Evolutionary conservation across 1,140 invertebrate genomes (phyloP).

Genomic region (Anthonomus grandis): DNA sequence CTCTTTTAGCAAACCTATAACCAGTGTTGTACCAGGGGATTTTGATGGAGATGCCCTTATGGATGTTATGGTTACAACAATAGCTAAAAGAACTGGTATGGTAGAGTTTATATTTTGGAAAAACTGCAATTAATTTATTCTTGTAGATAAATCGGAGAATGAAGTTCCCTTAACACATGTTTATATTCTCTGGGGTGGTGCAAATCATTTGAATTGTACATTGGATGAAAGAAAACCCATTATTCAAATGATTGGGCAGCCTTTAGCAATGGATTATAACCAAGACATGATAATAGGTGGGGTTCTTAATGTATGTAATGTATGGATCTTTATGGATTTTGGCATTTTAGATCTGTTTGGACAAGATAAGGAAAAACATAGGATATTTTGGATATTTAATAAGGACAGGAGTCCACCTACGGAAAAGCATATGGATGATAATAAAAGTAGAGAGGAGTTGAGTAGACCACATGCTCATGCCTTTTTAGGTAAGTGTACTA

Average conservation of each 20-base stretch:
- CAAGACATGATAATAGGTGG: conserved; percentile 80
- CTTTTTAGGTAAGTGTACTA: conserved; percentile 57
- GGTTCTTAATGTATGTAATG: neutral
- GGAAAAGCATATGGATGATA: conserved; percentile 53
- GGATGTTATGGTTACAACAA: conserved; percentile 80
- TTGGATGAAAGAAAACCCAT: conserved; percentile 48
- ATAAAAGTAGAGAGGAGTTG: conserved; percentile 24
- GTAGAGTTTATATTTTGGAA: neutral
- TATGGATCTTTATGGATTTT: neutral
- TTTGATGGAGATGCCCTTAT: conserved; percentile 93
- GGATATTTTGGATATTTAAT: conserved; percentile 75
- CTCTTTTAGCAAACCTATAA: conserved; percentile 59
- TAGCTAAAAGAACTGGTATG: conserved; percentile 24
- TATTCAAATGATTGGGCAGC: conserved; percentile 70
- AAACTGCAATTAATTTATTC: conserved; percentile 10
- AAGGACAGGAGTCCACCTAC: conserved; percentile 55
- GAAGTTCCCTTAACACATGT: conserved; percentile 49
- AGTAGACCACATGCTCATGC: conserved; percentile 80
- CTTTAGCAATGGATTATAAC: conserved; percentile 85
- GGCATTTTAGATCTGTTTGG: conserved; percentile 73
- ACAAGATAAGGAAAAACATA: conserved; percentile 54
- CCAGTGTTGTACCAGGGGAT: conserved; percentile 85
- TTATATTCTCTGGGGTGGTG: conserved; percentile 73
- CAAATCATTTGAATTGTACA: conserved; percentile 63
- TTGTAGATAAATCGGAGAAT: conserved; percentile 30